Conservation (phyloP, 2,888 invertebrate genomes). For the Cataglyphis albicans region DNA sequence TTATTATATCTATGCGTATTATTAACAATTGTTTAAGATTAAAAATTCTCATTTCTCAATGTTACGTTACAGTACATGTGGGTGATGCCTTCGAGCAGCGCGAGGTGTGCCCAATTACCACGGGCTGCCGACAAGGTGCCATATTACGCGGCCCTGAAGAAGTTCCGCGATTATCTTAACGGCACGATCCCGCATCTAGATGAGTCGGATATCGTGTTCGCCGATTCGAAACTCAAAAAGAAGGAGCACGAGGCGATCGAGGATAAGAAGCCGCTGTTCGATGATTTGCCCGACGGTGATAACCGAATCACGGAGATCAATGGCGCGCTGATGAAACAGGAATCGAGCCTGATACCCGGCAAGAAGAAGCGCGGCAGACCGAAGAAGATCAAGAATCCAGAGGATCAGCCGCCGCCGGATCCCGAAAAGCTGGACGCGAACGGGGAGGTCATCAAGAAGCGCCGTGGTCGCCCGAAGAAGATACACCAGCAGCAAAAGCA, state of each 20-base stretch:
- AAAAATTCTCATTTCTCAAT: neutral
- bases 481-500: slow-evolving; percentile 87
- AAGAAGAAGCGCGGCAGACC: slow-evolving; percentile 97
- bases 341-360: slow-evolving; percentile 88
- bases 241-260: slow-evolving; percentile 81
- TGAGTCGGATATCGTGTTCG: slow-evolving; percentile 95
- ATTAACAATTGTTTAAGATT: neutral
- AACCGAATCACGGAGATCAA: slow-evolving; percentile 81
- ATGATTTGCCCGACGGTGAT: slow-evolving; percentile 82
- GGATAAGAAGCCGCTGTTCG: slow-evolving; percentile 81
- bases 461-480: slow-evolving; percentile 95
- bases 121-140: slow-evolving; percentile 99
- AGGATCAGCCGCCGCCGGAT: slow-evolving; percentile 88
- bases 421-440: slow-evolving; percentile 84
- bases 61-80: slow-evolving; percentile 93
- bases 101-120: slow-evolving; percentile 98
- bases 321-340: slow-evolving; percentile 79
- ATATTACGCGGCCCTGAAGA: slow-evolving; percentile 97
- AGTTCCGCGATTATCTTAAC: slow-evolving; percentile 97
- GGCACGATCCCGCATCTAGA: slow-evolving; percentile 94
- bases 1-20: neutral
- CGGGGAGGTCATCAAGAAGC: slow-evolving; percentile 93
- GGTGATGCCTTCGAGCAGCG: slow-evolving; percentile 99
- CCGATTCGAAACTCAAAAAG: slow-evolving; percentile 90
- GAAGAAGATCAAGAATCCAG: slow-evolving; percentile 93